Evolutionary conservation across 2,113 vertebrate species (phyloP).

Genomic region (Poeciliopsis retropinna): DNA sequence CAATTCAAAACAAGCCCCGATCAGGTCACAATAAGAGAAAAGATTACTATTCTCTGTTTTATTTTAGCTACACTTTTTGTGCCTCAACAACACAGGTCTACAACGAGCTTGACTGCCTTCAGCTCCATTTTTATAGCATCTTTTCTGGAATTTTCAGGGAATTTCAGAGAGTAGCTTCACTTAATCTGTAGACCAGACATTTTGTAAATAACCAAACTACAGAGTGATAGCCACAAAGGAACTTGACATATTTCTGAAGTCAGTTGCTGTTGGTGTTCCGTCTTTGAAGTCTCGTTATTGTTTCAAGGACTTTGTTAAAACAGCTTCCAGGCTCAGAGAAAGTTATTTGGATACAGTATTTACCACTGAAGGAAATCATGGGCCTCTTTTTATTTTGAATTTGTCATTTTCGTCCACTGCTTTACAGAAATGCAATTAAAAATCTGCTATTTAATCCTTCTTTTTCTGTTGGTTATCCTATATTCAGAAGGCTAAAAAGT

Average conservation of each 20-base stretch:
- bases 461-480: no score
- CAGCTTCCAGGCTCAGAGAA: neutral
- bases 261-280: neutral
- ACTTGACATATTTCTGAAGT: neutral
- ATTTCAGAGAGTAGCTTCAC: neutral
- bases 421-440: no score
- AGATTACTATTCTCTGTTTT: neutral
- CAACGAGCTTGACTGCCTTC: constrained; percentile 1
- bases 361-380: no score
- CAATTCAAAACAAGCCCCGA: neutral
- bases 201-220: neutral
- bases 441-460: no score
- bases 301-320: constrained; percentile 1
- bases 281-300: neutral
- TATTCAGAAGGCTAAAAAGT: no score
- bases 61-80: neutral
- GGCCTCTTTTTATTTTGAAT: no score
- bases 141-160: no score
- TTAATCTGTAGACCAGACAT: neutral
- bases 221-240: neutral
- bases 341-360: no score
- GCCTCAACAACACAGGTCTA: neutral
- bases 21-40: neutral
- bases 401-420: no score
- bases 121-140: neutral